These are phyloP conservation scores for Cistogaster globosa DNA, from an alignment of 2,888 invertebrate species.

Conservation along the genomic window DNA sequence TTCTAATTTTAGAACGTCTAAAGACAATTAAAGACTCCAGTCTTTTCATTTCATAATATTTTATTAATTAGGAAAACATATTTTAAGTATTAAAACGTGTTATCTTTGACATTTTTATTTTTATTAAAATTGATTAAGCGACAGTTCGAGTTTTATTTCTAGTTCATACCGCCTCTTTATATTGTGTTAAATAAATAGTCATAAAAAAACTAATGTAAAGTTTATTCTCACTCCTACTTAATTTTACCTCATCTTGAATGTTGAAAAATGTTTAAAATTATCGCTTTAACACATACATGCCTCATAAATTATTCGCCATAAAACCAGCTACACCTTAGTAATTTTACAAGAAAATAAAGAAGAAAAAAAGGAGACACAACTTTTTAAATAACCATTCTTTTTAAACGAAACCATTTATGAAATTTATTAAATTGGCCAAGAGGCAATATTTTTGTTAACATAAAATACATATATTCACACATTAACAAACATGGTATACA, in stretches of 20 bases:
- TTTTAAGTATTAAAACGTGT: no score
- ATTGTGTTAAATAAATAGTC: no score
- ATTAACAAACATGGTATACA: not conserved
- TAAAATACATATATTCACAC: slow-evolving; percentile 8
- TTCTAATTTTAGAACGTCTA: no score
- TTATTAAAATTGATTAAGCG: no score
- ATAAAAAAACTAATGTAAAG: no score
- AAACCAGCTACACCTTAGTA: slow-evolving; percentile 35
- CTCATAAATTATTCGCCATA: slow-evolving; percentile 50
- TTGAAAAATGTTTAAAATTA: slow-evolving; percentile 25
- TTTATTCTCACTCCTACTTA: not conserved
- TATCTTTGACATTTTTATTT: no score
- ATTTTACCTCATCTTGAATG: not conserved
- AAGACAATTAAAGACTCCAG: no score
- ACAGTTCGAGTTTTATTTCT: no score
- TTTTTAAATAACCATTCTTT: slow-evolving; percentile 27
- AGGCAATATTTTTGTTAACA: slow-evolving; percentile 42
- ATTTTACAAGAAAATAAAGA: slow-evolving; percentile 18
- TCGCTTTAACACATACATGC: slow-evolving; percentile 60
- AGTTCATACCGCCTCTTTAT: no score
- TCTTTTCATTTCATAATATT: no score
- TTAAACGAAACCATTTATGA: slow-evolving; percentile 51
- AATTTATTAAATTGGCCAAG: slow-evolving; percentile 67
- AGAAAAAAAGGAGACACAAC: not conserved
- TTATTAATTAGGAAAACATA: no score